Conservation (phyloP, 2,888 invertebrate genomes). For the Dolichopus griseipennis region DNA sequence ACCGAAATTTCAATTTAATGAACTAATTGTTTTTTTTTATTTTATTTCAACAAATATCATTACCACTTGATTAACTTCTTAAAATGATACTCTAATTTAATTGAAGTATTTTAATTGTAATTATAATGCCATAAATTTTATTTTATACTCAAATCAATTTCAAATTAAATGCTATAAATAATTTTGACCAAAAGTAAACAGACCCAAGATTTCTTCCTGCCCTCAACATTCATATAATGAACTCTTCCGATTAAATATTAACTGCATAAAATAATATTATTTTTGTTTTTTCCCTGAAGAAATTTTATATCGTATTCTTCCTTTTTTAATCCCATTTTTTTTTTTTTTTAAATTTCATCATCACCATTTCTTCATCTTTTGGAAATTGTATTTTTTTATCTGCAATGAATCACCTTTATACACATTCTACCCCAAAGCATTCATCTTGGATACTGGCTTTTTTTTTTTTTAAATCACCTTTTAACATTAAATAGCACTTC, state of each 20-base stretch:
- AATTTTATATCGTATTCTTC: neutral
- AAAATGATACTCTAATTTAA: too few relatives aligned
- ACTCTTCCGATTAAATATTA: neutral
- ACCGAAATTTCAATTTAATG: too few relatives aligned
- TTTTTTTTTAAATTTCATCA: too few relatives aligned
- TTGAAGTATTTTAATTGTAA: too few relatives aligned
- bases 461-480: neutral
- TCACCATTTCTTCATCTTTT: too few relatives aligned
- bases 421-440: neutral
- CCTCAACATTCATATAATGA: too few relatives aligned
- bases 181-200: neutral
- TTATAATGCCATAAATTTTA: too few relatives aligned
- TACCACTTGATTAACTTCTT: too few relatives aligned
- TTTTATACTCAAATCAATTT: too few relatives aligned
- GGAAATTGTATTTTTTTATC: neutral
- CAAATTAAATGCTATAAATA: neutral
- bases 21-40: too few relatives aligned
- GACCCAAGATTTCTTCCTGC: neutral
- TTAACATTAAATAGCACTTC: slow-evolving; percentile 6
- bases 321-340: neutral
- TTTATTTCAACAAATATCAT: too few relatives aligned
- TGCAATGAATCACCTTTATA: neutral
- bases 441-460: neutral
- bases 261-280: neutral
- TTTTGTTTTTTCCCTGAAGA: neutral